Conservation (phyloP, 2,797 vertebrate species). For the Muraenolepis orangiensis region DNA sequence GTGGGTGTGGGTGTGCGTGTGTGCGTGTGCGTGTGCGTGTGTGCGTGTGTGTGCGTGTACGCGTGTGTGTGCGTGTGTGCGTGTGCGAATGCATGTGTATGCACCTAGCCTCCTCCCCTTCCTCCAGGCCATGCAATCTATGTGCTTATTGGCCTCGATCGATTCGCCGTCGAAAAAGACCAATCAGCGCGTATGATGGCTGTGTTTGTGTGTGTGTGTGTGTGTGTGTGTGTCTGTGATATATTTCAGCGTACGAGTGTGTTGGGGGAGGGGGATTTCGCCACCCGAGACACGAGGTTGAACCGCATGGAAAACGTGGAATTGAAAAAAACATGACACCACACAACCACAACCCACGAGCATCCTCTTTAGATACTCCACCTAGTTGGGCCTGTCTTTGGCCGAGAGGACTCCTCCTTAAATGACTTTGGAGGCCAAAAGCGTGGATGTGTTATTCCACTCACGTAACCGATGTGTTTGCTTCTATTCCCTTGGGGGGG, state of each 20-base stretch:
- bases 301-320: background rate
- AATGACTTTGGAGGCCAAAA: background rate
- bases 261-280: background rate
- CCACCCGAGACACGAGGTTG: background rate
- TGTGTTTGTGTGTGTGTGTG: too few relatives aligned
- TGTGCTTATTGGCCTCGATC: conserved; percentile 31
- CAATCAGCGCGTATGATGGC: conserved; percentile 8
- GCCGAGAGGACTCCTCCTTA: background rate
- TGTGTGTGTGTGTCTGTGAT: background rate
- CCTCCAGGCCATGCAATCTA: conserved; percentile 11
- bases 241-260: background rate
- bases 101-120: background rate
- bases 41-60: background rate
- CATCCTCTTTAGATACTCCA: background rate
- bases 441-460: background rate
- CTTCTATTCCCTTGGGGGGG: background rate
- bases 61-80: background rate
- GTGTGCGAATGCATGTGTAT: background rate
- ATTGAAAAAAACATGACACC: background rate
- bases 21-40: too few relatives aligned
- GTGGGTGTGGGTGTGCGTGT: too few relatives aligned
- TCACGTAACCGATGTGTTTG: background rate
- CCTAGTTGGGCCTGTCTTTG: background rate
- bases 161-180: conserved; percentile 26
- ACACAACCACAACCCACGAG: too few relatives aligned